Conservation (phyloP, 2,113 vertebrate species). For the Saimiri boliviensis region DNA sequence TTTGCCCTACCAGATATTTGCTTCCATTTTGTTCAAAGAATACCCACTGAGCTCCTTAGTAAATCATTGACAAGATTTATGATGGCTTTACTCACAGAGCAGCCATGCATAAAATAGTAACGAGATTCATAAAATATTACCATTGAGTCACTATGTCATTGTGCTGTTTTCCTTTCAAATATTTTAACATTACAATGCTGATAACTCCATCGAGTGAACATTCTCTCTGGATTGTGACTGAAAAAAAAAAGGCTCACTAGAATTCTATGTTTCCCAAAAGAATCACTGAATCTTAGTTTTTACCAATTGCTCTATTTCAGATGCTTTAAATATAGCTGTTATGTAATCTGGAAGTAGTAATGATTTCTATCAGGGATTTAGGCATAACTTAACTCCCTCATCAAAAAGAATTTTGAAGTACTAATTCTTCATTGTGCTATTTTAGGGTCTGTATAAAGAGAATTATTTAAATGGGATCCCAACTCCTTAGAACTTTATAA, state of each 20-base stretch:
- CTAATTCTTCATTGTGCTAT: conserved; percentile 51
- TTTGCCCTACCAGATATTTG: background rate
- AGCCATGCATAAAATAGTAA: conserved; percentile 60
- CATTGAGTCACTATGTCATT: background rate
- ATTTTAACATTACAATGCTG: background rate
- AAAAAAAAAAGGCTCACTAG: background rate
- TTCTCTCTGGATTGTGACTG: background rate
- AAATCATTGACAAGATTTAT: conserved; percentile 34
- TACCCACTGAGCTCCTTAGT: background rate
- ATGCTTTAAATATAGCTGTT: conserved; percentile 54
- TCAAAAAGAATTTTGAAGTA: conserved; percentile 73
- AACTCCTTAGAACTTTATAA: conserved; percentile 5
- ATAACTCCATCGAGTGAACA: background rate
- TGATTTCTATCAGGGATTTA: conserved; percentile 48
- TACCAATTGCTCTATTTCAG: conserved; percentile 31
- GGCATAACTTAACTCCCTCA: conserved; percentile 44
- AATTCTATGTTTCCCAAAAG: background rate
- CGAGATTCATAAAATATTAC: conserved; percentile 60
- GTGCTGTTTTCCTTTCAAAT: conserved; percentile 42
- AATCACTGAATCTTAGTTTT: conserved; percentile 21
- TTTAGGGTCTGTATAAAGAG: conserved; percentile 63
- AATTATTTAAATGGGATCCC: conserved; percentile 70
- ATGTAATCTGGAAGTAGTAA: conserved; percentile 18
- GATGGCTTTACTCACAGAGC: conserved; percentile 4
- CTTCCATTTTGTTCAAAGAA: conserved; percentile 34